These are phyloP conservation scores for Aphelenchoides fujianensis DNA, from an alignment of 1,140 invertebrate genomes.

Conservation along the genomic window DNA sequence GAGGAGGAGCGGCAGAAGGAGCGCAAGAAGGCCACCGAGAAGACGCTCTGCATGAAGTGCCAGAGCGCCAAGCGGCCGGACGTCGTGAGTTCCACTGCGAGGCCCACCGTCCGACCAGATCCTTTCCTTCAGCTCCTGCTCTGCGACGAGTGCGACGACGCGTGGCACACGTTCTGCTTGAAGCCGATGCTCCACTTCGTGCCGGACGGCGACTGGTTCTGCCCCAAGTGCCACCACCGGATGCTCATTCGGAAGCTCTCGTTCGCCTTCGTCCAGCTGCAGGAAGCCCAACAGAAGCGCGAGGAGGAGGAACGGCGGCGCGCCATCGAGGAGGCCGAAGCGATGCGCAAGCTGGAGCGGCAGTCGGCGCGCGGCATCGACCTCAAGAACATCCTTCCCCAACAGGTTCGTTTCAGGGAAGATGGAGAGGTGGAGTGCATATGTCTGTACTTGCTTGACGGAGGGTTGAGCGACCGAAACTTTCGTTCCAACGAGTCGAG, in stretches of 20 bases:
- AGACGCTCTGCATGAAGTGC: constrained; percentile 49
- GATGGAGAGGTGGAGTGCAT: too few species aligned
- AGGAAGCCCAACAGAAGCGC: constrained; percentile 31
- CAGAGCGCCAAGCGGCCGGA: constrained; percentile 51
- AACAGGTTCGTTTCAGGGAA: too few species aligned
- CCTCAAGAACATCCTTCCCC: constrained; percentile 9
- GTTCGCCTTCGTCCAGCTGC: constrained; percentile 21
- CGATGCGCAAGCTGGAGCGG: not conserved
- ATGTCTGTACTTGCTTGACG: too few species aligned
- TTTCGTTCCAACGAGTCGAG: too few species aligned
- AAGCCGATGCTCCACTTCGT: constrained; percentile 52
- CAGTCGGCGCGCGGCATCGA: not conserved
- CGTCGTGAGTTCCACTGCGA: constrained; percentile 34
- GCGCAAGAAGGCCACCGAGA: constrained; percentile 52
- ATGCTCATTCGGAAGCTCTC: constrained; percentile 38
- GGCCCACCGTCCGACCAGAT: too few species aligned
- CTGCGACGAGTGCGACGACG: constrained; percentile 67
- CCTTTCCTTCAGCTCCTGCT: constrained; percentile 79
- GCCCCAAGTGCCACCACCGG: constrained; percentile 65
- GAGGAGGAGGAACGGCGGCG: constrained; percentile 31
- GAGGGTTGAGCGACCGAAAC: too few species aligned
- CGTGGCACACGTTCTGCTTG: constrained; percentile 59
- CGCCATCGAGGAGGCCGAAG: not conserved
- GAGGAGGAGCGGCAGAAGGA: constrained; percentile 41
- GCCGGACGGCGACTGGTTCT: constrained; percentile 64